Conservation (phyloP, 2,888 invertebrate species). For the Seira ritae region DNA sequence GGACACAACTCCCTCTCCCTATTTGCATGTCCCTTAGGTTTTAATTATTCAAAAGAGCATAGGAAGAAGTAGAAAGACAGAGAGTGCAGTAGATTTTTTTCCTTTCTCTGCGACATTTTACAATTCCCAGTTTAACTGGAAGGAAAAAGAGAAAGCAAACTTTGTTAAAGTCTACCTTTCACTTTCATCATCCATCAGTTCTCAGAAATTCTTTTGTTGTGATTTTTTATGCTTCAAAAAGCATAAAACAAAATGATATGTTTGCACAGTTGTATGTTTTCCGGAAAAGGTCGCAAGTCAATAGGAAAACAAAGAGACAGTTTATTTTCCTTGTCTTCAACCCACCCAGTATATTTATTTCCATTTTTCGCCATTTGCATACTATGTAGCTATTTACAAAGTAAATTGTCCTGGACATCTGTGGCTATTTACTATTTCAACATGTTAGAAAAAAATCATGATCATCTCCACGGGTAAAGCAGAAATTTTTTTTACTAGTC, state of each 20-base stretch:
- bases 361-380: no score
- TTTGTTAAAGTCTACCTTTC: not conserved
- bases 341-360: no score
- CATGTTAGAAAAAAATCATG: no score
- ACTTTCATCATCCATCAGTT: not conserved
- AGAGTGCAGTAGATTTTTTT: slow-evolving; percentile 58
- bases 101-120: slow-evolving; percentile 63
- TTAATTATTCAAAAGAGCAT: slow-evolving; percentile 73
- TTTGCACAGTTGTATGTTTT: no score
- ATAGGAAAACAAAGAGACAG: no score
- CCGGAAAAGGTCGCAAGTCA: no score
- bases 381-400: no score
- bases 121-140: slow-evolving; percentile 35
- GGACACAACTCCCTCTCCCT: slow-evolving; percentile 72
- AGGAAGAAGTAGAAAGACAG: slow-evolving; percentile 45
- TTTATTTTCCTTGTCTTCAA: no score
- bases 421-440: no score
- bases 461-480: no score
- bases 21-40: slow-evolving; percentile 74
- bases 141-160: slow-evolving; percentile 11
- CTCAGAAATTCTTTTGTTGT: not conserved
- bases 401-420: no score
- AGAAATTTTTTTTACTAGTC: no score
- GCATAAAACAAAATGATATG: slow-evolving; percentile 28
- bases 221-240: slow-evolving; percentile 28